phyloP scores from a whole-genome alignment of 2,797 vertebrate genomes.

The Gymnothorax reevesii region DNA sequence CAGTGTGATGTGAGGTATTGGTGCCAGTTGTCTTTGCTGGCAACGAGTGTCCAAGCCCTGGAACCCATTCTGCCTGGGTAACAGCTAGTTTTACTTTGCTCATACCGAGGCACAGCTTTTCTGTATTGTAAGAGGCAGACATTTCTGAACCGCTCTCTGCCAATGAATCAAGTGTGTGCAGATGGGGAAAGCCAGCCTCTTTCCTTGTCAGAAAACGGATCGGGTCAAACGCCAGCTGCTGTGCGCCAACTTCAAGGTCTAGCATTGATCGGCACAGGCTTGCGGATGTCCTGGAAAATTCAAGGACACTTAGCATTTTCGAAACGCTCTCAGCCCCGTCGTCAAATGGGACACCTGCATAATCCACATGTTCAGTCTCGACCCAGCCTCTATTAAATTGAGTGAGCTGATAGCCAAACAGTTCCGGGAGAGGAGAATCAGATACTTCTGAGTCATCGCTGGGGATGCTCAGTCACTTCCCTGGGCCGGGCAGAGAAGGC shows the following conservation, averaged over 20 bases:
- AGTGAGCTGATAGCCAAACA: neutral
- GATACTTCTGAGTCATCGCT: neutral
- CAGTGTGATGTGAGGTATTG: neutral
- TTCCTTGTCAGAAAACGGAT: neutral
- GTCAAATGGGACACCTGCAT: neutral
- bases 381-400: neutral
- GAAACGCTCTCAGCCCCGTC: conserved; percentile 20
- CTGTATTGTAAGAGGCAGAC: conserved; percentile 19
- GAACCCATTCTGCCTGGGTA: neutral
- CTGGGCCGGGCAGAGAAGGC: neutral
- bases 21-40: conserved; percentile 6
- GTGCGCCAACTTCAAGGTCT: conserved; percentile 25
- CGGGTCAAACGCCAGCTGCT: conserved; percentile 14
- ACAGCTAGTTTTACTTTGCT: conserved; percentile 3
- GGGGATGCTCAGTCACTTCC: neutral
- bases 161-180: neutral
- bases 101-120: conserved; percentile 18
- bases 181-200: conserved; percentile 16
- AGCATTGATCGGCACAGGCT: conserved; percentile 41
- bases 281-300: conserved; percentile 47
- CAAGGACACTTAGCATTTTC: conserved; percentile 39
- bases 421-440: conserved; percentile 11
- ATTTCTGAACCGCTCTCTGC: neutral
- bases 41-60: neutral
- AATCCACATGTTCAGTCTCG: neutral